Evolutionary conservation across 2,797 vertebrate species (phyloP).

Genomic region (Onychomys leucogaster): DNA sequence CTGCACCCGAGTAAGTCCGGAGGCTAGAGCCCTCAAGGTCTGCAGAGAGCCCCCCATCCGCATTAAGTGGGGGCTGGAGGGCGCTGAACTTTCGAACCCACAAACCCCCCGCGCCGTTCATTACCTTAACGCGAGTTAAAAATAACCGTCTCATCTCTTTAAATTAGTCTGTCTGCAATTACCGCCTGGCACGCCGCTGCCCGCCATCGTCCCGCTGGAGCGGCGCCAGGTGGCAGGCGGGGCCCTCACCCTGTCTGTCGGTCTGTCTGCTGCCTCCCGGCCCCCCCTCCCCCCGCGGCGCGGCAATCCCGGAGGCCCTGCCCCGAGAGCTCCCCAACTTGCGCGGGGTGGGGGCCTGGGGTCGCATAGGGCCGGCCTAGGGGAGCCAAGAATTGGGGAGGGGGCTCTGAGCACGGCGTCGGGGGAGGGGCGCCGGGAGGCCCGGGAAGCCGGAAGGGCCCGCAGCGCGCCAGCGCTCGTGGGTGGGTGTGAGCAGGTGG

Average conservation of each 20-base stretch:
- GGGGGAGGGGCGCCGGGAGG: slow-evolving; percentile 76
- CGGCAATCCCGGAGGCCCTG: slow-evolving; percentile 27
- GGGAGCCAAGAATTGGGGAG: slow-evolving; percentile 53
- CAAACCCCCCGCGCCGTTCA: slow-evolving; percentile 84
- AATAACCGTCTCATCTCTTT: slow-evolving; percentile 93
- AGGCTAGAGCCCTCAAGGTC: background rate
- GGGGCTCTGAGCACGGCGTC: slow-evolving; percentile 73
- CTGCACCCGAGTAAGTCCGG: background rate
- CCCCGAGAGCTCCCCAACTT: slow-evolving; percentile 64
- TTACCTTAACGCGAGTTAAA: slow-evolving; percentile 93
- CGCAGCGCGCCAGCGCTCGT: slow-evolving; percentile 81
- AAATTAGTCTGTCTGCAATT: slow-evolving; percentile 93
- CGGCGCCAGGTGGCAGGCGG: slow-evolving; percentile 87
- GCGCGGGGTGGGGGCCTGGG: slow-evolving; percentile 38
- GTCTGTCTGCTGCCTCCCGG: slow-evolving; percentile 44
- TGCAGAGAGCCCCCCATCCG: background rate
- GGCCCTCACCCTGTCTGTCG: slow-evolving; percentile 83
- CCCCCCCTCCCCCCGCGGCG: background rate
- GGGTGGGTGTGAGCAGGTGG: slow-evolving; percentile 86
- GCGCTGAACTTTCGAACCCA: slow-evolving; percentile 88
- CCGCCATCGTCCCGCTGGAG: slow-evolving; percentile 88
- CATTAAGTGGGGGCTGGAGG: slow-evolving; percentile 30
- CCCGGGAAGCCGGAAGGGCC: slow-evolving; percentile 87
- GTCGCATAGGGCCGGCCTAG: background rate
- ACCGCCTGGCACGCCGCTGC: slow-evolving; percentile 91